Conservation (phyloP, 2,113 vertebrate species). For the Elaphurus davidianus region DNA sequence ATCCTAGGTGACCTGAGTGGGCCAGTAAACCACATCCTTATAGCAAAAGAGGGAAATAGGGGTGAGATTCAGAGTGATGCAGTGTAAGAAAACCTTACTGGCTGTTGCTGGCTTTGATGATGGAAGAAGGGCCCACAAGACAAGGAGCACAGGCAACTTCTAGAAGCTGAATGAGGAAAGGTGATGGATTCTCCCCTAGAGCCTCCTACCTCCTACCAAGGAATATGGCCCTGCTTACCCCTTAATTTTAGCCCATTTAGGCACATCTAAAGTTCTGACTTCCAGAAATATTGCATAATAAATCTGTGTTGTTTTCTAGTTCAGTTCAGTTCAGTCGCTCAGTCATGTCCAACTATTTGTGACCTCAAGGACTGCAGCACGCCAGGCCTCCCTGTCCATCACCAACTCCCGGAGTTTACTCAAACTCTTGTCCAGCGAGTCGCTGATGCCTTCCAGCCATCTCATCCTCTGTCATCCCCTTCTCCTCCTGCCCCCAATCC, state of each 20-base stretch:
- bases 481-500: neutral
- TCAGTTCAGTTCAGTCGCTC: neutral
- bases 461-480: neutral
- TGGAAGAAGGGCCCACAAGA: neutral
- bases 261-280: neutral
- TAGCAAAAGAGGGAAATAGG: neutral
- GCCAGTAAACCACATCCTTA: neutral
- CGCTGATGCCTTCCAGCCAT: neutral
- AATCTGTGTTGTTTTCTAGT: neutral
- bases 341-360: neutral
- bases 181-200: neutral
- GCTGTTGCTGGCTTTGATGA: neutral
- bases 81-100: neutral
- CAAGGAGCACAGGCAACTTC: neutral
- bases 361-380: neutral
- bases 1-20: neutral
- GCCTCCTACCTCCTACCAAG: neutral
- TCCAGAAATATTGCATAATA: neutral
- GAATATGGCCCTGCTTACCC: neutral
- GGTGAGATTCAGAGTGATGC: neutral
- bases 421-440: neutral
- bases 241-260: neutral
- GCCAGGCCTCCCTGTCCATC: neutral
- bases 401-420: neutral
- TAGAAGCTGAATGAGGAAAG: neutral